Conservation (phyloP, 2,888 invertebrate species). For the Digitonthophagus gazella region DNA sequence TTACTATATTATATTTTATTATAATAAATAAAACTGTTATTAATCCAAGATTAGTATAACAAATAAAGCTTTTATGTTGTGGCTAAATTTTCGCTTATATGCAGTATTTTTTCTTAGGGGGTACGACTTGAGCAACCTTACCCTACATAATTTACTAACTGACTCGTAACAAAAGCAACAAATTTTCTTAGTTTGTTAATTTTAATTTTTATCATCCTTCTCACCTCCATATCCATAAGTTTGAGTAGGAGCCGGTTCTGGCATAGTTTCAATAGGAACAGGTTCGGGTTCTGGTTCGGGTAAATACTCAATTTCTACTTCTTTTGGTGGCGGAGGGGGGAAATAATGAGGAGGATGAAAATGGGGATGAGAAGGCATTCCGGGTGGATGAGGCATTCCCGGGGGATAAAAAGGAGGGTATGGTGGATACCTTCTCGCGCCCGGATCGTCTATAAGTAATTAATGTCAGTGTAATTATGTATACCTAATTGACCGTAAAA, state of each 20-base stretch:
- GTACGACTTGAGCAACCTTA: too few species aligned
- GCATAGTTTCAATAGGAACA: neutral
- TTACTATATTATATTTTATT: too few species aligned
- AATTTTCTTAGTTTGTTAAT: too few species aligned
- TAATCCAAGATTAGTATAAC: too few species aligned
- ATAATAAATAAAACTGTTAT: too few species aligned
- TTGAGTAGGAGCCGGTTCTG: slow-evolving; percentile 8
- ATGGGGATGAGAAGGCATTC: neutral
- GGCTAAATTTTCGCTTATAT: too few species aligned
- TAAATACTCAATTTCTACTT: neutral
- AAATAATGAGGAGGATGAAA: neutral
- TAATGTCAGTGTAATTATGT: too few species aligned
- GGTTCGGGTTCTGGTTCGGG: slow-evolving; percentile 11
- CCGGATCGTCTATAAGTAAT: too few species aligned
- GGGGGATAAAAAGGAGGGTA: slow-evolving; percentile 2
- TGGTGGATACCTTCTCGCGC: neutral
- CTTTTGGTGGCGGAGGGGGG: slow-evolving; percentile 1
- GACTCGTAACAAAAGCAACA: neutral
- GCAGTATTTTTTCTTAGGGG: too few species aligned
- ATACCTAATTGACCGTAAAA: too few species aligned
- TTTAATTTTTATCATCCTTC: neutral
- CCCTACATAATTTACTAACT: neutral
- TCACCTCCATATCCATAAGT: slow-evolving; percentile 13
- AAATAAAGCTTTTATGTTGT: too few species aligned
- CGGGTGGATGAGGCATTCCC: slow-evolving; percentile 13